phyloP scores from a whole-genome alignment of 2,888 invertebrate genomes.

The Pseudococcus longispinus region DNA sequence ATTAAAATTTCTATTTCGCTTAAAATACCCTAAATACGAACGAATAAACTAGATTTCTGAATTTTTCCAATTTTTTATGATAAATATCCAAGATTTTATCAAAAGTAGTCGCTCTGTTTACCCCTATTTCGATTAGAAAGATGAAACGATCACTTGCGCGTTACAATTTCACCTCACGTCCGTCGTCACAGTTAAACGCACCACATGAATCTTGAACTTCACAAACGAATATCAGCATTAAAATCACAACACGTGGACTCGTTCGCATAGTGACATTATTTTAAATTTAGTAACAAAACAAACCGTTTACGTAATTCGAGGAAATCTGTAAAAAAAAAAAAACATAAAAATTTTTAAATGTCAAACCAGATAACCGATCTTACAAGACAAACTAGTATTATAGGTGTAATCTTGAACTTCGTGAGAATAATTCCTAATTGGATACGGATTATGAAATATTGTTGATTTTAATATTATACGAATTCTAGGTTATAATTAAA shows the following conservation, averaged over 20 bases:
- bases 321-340: not conserved
- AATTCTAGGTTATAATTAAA: constrained; percentile 34
- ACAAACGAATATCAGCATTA: not conserved
- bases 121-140: too few relatives aligned
- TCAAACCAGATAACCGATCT: constrained; percentile 34
- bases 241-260: not conserved
- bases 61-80: too few relatives aligned
- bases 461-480: constrained; percentile 19
- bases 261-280: not conserved
- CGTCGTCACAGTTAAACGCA: not conserved
- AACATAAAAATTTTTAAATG: constrained; percentile 9
- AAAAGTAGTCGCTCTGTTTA: too few relatives aligned
- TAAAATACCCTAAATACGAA: too few relatives aligned
- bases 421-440: constrained; percentile 40
- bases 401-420: constrained; percentile 30
- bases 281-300: not conserved
- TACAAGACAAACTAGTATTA: constrained; percentile 13
- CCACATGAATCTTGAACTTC: constrained; percentile 16
- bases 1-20: too few relatives aligned
- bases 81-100: too few relatives aligned
- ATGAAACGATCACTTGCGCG: too few relatives aligned
- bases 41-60: too few relatives aligned
- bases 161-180: too few relatives aligned
- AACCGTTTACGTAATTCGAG: not conserved
- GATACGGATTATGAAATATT: constrained; percentile 27